Evolutionary conservation across 1,140 invertebrate genomes (phyloP), one percentile per base, ranked within the genome.

Genomic region (Agraylea sexmaculata): DNA sequence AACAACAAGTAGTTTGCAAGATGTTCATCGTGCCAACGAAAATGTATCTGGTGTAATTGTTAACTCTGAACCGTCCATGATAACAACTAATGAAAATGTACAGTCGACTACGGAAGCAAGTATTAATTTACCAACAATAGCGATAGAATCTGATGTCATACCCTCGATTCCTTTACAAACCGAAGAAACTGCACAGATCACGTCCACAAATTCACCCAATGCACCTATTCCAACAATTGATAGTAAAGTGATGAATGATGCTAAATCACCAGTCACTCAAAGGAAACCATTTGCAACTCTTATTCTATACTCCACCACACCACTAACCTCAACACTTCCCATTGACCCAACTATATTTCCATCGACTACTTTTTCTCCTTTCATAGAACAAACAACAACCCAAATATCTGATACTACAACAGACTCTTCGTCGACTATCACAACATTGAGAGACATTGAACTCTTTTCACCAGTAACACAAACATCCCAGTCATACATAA

Each of bases 61-160:
- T 45, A 43, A 49, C 40, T 36, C 47, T 45, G 47, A 42, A 45
- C 15, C 22, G 18, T 45, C 56, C 53, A 52, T 55, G 53, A 52
- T 64, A 59, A 64, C 58, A 47, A 57, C 52, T 58, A 63, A 56
- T 64, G 60, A 61, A 60, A 50, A 53, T 68, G 62, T 66, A 64
- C 58, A 66, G 56, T 56, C 50, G 53, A 60, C 57, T 59, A 58
- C 43, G 23, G 43, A 37, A 32, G 31, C 15, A 29, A 23, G 43
- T 41, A 19, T 39, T 40, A 37, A 25, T 45, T 12, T 13, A 18
- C 29, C 43, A 29, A 37, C 42, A 31, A 39, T 27, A 25, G 33
- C 38, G 23, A 42, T 32, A 7, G 32, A 13, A 31, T 25, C 34
- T 33, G 12, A 15, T 4, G 22, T 42, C 37, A 10, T 35, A 54